These are phyloP conservation scores for Tenebrosternarchus preto DNA, from an alignment of 2,113 vertebrate species.

Conservation along the genomic window DNA sequence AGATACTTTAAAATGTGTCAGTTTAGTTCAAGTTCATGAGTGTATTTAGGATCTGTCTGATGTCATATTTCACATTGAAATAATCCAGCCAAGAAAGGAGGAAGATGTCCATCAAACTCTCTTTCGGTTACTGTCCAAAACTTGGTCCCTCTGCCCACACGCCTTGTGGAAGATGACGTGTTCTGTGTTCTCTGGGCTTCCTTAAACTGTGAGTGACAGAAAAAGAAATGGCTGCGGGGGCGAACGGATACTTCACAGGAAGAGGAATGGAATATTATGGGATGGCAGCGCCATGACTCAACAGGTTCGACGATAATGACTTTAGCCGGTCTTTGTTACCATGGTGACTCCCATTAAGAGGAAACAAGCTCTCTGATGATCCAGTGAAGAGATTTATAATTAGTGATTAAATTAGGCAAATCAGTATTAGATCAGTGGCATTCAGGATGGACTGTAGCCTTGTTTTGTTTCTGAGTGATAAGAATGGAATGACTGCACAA, in stretches of 20 bases:
- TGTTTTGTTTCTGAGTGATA: not conserved
- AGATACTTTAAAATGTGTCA: too few species aligned
- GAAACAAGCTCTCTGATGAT: not conserved
- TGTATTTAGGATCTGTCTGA: too few species aligned
- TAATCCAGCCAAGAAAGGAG: not conserved
- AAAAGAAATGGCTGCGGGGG: conserved; percentile 15
- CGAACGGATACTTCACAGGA: conserved; percentile 17
- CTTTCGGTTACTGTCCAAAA: not conserved
- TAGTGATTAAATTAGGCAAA: not conserved
- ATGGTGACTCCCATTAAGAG: conserved; percentile 20
- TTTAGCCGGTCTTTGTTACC: conserved; percentile 22
- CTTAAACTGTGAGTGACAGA: not conserved
- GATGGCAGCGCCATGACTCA: not conserved
- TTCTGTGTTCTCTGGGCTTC: conserved; percentile 1
- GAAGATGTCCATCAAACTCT: not conserved
- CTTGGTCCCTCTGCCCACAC: not conserved
- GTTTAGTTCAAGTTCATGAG: too few species aligned
- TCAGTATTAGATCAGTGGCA: not conserved
- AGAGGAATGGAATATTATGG: conserved; percentile 1
- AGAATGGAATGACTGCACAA: not conserved
- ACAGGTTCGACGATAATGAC: conserved; percentile 19
- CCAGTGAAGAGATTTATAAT: not conserved
- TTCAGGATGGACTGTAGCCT: not conserved
- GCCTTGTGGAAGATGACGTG: not conserved
- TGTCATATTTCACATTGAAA: too few species aligned